These are phyloP conservation scores for Odiellus spinosus DNA, from an alignment of 2,888 invertebrate species.

Conservation along the genomic window DNA sequence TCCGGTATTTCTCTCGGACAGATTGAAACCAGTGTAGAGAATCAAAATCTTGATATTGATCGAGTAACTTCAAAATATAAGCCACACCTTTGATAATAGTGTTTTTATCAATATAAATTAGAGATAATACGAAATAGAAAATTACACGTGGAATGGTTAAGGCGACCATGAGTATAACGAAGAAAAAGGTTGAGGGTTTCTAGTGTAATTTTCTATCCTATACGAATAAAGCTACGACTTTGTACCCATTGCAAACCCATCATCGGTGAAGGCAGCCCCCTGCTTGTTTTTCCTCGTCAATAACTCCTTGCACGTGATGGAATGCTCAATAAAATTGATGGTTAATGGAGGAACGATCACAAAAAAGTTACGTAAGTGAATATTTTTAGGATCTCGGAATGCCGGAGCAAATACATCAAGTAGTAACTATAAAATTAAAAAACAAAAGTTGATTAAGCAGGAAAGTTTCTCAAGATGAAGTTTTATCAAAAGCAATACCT, in stretches of 20 bases:
- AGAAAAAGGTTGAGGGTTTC: too few relatives aligned
- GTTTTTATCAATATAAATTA: constrained; percentile 16
- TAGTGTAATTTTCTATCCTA: too few relatives aligned
- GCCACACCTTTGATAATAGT: constrained; percentile 59
- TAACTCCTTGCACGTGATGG: constrained; percentile 77
- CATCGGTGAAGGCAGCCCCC: constrained; percentile 86
- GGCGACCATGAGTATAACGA: too few relatives aligned
- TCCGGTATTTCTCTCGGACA: constrained; percentile 51
- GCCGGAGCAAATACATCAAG: constrained; percentile 83
- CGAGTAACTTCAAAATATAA: constrained; percentile 74
- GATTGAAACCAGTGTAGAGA: constrained; percentile 90
- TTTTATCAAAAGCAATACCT: constrained; percentile 35
- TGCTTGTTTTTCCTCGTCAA: constrained; percentile 74
- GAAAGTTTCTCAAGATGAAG: too few relatives aligned
- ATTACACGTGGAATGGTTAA: too few relatives aligned
- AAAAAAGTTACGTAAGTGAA: constrained; percentile 82
- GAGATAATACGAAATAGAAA: neutral
- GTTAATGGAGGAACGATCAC: constrained; percentile 79
- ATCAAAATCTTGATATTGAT: constrained; percentile 73
- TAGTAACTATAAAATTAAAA: constrained; percentile 43
- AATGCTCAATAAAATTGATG: constrained; percentile 85
- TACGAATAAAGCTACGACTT: constrained; percentile 67
- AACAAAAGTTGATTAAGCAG: too few relatives aligned
- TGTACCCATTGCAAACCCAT: constrained; percentile 89
- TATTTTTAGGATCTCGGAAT: constrained; percentile 59